Evolutionary conservation across 2,888 invertebrate genomes (phyloP), one percentile per base, ranked within the genome.

Genomic region (Catocala fraxini): DNA sequence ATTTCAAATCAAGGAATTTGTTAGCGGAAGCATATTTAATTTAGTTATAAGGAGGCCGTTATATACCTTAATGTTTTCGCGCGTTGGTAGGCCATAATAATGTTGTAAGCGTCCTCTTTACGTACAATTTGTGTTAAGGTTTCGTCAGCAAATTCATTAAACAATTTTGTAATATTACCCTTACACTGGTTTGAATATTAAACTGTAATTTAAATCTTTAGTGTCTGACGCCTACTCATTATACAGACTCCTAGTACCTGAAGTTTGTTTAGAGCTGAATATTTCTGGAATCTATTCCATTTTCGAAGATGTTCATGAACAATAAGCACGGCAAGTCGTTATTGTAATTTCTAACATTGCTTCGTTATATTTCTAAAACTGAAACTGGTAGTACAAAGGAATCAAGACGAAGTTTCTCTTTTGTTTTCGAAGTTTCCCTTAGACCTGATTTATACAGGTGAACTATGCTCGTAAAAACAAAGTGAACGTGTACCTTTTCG

Each of bases 381-480:
- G 46, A 56, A 56, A 58, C n/a, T 34, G 35, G 41, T 53, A 9
- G 10, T 56, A 53, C 25, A 49, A 49, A 42, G 48, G 35, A 65
- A 75, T 61, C 35, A 45, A 68, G 54, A 33, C 55, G 48, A 9
- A 12, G 49, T 56, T 58, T 63, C 57, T 59, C 35, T 51, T 65
- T 68, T 73, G 63, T 70, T 68, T 64, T 59, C 59, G 47, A 75
- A 74, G 53, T 61, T 70, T 55, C 49, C 55, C 51, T 60, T 57
- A 56, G 56, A 54, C 46, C 42, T 64, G 73, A 70, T 74, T 71
- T 69, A 75, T 73, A 65, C 69, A 70, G 70, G 70, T 71, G 47
- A 68, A 60, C 61, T 73, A 61, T 51, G 7, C 15, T 71, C 75
- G 75, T 75, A 74, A 72, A 75, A 77, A 58, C 63, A 65, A 66